These are phyloP conservation scores for Cephalopachus bancanus DNA, from an alignment of 2,797 vertebrate genomes.

Conservation along the genomic window DNA sequence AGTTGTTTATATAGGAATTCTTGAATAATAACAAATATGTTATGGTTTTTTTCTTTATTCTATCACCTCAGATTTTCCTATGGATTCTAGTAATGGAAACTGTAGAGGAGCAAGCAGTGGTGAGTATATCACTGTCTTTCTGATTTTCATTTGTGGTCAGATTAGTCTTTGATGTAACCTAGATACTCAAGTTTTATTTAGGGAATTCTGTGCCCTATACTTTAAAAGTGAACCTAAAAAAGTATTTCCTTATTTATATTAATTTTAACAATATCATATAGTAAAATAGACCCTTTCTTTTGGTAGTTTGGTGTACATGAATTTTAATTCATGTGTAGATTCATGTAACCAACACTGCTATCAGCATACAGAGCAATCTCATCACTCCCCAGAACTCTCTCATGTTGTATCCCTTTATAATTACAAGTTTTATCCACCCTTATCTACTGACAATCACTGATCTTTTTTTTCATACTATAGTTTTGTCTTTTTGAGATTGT, in stretches of 20 bases:
- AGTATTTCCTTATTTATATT: background rate
- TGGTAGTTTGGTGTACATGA: background rate
- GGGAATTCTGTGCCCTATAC: background rate
- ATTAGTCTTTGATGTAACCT: constrained; percentile 26
- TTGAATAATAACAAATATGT: constrained; percentile 78
- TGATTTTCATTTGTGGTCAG: constrained; percentile 12
- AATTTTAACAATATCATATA: background rate
- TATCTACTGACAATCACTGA: background rate
- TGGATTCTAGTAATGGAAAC: constrained; percentile 95
- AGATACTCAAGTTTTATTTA: background rate
- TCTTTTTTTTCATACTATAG: background rate
- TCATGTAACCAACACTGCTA: background rate
- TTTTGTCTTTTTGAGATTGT: background rate
- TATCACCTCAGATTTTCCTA: constrained; percentile 93
- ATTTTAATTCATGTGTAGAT: background rate
- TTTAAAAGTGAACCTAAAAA: constrained; percentile 31
- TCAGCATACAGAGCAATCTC: background rate
- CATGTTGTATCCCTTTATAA: background rate
- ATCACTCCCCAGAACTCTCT: background rate
- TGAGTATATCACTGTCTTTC: constrained; percentile 85
- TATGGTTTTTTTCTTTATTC: constrained; percentile 81
- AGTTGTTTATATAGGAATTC: background rate
- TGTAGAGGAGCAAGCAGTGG: constrained; percentile 91
- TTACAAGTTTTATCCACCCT: background rate
- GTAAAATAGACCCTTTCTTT: constrained; percentile 48